Conservation (phyloP, 2,888 invertebrate species). For the Zygaena filipendulae region DNA sequence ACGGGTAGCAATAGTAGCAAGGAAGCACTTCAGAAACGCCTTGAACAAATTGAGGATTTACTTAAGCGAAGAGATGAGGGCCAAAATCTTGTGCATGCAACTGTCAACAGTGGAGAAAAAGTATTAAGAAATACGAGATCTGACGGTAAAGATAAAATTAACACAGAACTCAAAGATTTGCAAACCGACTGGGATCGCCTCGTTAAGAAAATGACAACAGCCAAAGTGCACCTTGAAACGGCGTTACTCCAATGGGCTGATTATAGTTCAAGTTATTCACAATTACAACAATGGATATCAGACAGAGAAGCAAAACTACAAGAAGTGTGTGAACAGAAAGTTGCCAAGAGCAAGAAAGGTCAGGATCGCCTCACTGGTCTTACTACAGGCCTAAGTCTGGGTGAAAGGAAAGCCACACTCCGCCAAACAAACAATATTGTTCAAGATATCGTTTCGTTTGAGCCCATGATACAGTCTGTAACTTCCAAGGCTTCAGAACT, state of each 20-base stretch:
- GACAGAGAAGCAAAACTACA: slow-evolving; percentile 93
- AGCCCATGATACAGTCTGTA: slow-evolving; percentile 97
- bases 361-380: slow-evolving; percentile 75
- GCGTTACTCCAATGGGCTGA: slow-evolving; percentile 95
- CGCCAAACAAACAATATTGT: slow-evolving; percentile 94
- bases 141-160: slow-evolving; percentile 89
- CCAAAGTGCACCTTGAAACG: slow-evolving; percentile 91
- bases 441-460: slow-evolving; percentile 96
- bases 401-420: slow-evolving; percentile 88
- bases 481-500: slow-evolving; percentile 93
- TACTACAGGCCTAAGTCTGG: slow-evolving; percentile 80
- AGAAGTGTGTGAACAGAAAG: slow-evolving; percentile 88
- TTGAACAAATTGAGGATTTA: slow-evolving; percentile 83
- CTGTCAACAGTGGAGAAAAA: slow-evolving; percentile 91
- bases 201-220: slow-evolving; percentile 90
- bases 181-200: slow-evolving; percentile 93
- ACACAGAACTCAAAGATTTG: slow-evolving; percentile 86
- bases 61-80: slow-evolving; percentile 86
- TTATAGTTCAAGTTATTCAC: slow-evolving; percentile 92
- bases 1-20: slow-evolving; percentile 81
- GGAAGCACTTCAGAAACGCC: slow-evolving; percentile 82
- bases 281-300: slow-evolving; percentile 93
- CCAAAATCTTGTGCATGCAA: slow-evolving; percentile 85
- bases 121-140: slow-evolving; percentile 88
- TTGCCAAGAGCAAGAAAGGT: slow-evolving; percentile 81